Evolutionary conservation across 2,888 invertebrate species (phyloP), one percentile per base, ranked within the genome.

Genomic region (Drosophila recens): DNA sequence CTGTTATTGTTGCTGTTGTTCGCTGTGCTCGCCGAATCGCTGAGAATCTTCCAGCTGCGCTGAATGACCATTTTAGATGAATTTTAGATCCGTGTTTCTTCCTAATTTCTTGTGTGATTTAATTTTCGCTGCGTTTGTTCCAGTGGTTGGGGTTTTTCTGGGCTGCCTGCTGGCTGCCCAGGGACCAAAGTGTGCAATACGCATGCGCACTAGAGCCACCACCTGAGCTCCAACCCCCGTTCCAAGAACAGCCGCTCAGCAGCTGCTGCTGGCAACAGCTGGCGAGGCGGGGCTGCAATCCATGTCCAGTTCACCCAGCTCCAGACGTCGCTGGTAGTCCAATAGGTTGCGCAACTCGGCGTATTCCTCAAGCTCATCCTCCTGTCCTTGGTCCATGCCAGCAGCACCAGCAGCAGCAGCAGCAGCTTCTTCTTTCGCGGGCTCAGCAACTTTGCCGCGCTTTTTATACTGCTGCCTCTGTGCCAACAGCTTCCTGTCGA

Each of bases 41-140:
- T 90, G 49, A 91, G 87, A 61, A 90, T 90, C 75, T 92, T 92
- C 93, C 93, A 93, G 80, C 87, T 91, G 40, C 92, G 90, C 83
- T 93, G 92, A 63, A 93, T 93, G 11, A 93, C 92, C 92, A 93
- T 92, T 72, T 73, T 65, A 1, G 4, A 17, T 45, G 2, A 45
- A 42, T 17, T 54, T 13, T 23, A n/a, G n/a, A n/a, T 9, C 4
- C 23, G 48, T 78, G 20, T 17, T 42, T 15, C 42, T 51, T 36
- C 46, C 5, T 27, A 5, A 5, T 27, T 27, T 27, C 0, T 27
- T 64, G 9, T 20, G 17, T 78, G 59, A 48, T 40, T 72, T 38
- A 49, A 42, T 49, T 69, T 52, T 70, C 49, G 52, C 71, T 77
- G 78, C 56, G 27, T 51, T 45, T 61, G 49, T 5, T 58, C 23